A percentile compares a stretch with the other conserved stretches of the same genome.
phyloP scores from a whole-genome alignment of 2,113 vertebrate genomes.

The Myotis davidii region DNA sequence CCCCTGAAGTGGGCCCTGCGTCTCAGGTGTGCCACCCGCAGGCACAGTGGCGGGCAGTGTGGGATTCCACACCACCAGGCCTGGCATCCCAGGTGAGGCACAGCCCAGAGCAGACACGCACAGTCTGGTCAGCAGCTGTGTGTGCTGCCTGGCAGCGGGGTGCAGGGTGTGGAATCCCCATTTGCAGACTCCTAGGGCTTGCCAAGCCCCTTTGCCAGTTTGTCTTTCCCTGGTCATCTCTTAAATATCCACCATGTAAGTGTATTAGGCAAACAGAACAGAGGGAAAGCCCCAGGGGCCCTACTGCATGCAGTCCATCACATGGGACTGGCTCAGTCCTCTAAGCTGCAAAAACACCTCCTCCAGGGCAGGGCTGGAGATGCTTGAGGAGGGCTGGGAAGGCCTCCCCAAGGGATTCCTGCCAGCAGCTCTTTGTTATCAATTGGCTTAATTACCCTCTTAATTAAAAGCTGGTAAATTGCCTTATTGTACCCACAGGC shows the following conservation, averaged over 20 bases:
- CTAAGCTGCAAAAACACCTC: background rate
- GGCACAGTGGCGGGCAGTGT: background rate
- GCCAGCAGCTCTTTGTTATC: background rate
- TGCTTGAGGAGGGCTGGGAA: background rate
- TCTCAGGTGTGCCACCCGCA: background rate
- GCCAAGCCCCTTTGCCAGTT: background rate
- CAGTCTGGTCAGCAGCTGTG: background rate
- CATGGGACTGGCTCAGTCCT: no score
- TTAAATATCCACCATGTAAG: background rate
- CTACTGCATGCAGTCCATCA: background rate
- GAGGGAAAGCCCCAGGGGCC: background rate
- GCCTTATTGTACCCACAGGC: conserved; percentile 21
- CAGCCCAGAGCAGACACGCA: background rate
- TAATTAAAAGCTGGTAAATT: background rate
- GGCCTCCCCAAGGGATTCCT: background rate
- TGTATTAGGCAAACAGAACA: background rate
- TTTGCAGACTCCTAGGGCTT: background rate
- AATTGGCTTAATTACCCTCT: background rate
- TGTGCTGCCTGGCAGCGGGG: background rate
- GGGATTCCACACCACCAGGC: background rate
- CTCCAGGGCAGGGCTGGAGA: background rate
- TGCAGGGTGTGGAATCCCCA: background rate
- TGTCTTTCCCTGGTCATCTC: background rate
- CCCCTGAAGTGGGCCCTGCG: background rate
- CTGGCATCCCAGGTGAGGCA: background rate